A percentile compares a stretch with the other conserved stretches of the same genome.
Evolutionary conservation across 92 coral and sea anemone species (phyloP).

Genomic region (Muricea muricata): DNA sequence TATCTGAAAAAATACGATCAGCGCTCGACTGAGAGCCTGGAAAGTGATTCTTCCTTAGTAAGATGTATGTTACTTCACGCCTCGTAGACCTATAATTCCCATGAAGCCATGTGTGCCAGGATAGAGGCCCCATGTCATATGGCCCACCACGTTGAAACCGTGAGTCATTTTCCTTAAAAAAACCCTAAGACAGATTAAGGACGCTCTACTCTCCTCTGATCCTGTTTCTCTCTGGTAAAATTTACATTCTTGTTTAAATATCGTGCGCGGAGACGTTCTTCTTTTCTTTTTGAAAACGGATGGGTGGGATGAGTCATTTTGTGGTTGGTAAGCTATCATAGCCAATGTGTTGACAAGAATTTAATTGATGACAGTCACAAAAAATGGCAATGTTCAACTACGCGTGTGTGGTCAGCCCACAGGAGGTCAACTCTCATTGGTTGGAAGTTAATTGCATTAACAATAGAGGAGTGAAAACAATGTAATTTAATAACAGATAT

Average conservation of each 20-base stretch:
- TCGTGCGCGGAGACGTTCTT: not conserved
- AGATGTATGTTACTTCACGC: too few relatives aligned
- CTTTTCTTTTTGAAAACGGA: not conserved
- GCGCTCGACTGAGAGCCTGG: too few relatives aligned
- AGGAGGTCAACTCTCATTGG: conserved; percentile 84
- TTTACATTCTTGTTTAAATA: not conserved
- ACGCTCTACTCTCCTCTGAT: not conserved
- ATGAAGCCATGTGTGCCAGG: not conserved
- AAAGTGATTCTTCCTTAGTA: too few relatives aligned
- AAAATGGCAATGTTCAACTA: not conserved
- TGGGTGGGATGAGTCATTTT: conserved; percentile 9
- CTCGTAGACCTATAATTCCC: not conserved
- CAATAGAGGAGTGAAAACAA: conserved; percentile 42
- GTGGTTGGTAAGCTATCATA: conserved; percentile 17
- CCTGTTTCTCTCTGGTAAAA: not conserved
- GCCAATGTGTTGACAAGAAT: conserved; percentile 34
- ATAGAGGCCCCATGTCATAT: not conserved
- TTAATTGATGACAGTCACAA: conserved; percentile 46
- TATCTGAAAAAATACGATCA: too few relatives aligned
- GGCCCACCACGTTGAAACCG: conserved; percentile 5
- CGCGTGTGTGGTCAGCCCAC: conserved; percentile 89
- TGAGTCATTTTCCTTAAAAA: conserved; percentile 28
- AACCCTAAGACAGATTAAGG: not conserved
- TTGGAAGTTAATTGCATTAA: conserved; percentile 74
- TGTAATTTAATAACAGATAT: conserved; percentile 15